Evolutionary conservation across 2,113 vertebrate genomes (phyloP).

Genomic region (Lanius ludovicianus): DNA sequence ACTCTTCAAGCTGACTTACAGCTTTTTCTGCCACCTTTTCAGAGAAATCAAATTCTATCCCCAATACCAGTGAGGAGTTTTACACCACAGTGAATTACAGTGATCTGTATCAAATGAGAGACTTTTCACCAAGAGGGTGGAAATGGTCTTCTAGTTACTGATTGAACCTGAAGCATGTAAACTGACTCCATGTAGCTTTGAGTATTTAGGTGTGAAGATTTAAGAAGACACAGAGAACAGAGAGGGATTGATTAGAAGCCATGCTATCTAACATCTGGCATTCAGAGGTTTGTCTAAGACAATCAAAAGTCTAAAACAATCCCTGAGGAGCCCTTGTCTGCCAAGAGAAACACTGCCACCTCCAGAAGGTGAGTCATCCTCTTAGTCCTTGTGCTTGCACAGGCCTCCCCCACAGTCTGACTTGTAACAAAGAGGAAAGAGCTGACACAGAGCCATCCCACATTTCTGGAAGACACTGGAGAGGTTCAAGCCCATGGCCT

Average conservation of each 20-base stretch:
- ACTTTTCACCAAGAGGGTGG: background rate
- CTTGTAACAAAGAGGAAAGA: background rate
- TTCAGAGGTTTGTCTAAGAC: background rate
- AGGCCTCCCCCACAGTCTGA: background rate
- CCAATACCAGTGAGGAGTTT: background rate
- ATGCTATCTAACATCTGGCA: background rate
- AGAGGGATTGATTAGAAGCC: background rate
- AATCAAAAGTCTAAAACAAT: background rate
- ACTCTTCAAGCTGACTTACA: background rate
- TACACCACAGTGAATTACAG: background rate
- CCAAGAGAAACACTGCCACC: background rate
- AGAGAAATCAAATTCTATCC: background rate
- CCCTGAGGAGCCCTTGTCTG: background rate
- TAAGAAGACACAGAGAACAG: background rate
- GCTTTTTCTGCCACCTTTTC: background rate
- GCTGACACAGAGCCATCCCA: background rate
- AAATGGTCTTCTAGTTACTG: background rate
- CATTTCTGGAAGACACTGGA: background rate
- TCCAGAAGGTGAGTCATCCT: background rate
- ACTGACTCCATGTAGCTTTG: background rate
- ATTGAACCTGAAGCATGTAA: background rate
- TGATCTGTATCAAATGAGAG: background rate
- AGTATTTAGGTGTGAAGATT: background rate
- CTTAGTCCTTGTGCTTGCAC: background rate
- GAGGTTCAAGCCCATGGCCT: background rate